Base-by-base conservation (phyloP, 2,797 vertebrate genomes). In the Chrosomus eos region DNA sequence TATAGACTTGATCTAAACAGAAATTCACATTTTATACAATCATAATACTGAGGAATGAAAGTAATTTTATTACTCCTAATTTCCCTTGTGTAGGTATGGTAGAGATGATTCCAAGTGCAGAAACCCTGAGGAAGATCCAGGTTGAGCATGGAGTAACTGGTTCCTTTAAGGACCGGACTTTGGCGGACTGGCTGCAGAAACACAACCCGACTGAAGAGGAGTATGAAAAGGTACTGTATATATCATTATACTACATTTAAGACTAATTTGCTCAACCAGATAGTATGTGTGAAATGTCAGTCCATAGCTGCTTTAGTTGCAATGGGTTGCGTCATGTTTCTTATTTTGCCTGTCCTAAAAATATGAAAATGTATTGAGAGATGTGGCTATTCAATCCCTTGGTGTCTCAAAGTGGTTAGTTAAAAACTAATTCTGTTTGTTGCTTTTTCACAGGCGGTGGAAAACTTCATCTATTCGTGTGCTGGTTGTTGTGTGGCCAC, bases 381-480 rank as follows among this genome's bases (percentile, higher is more conserved):
- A 78, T 45, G 43, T 43, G n/a, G 5, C 7, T 8, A 43, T 78
- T 78, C 26, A 78, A 7, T 7, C 1, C n/a, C 18, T 78, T 43
- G 53, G 5, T 78, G 38, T 19, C 16, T 31, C 26, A 62, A 78
- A 28, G 58, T 31, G 38, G 3, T 78, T 78, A 2, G 55, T 28
- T 78, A 43, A 21, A 74, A 74, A 14, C 55, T 0, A 77, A 28
- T 62, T 62, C 16, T 80, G 60, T 33, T 33, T 58, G 26, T 83
- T 58, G 0, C 38, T 28, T 80, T 76, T 53, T 66, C 7, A 0
- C 92, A 99, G 98, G 98, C 98, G 0, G 97, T 99, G 92, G 98
- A 99, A 92, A 99, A 99, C 93, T 99, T 99, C 91, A 99, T 99
- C 92, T 99, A 97, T 90, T 99, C 98, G 14, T 99, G 98, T 0